Conservation (phyloP, 1,140 invertebrate species). For the Drosophila carrolli region DNA sequence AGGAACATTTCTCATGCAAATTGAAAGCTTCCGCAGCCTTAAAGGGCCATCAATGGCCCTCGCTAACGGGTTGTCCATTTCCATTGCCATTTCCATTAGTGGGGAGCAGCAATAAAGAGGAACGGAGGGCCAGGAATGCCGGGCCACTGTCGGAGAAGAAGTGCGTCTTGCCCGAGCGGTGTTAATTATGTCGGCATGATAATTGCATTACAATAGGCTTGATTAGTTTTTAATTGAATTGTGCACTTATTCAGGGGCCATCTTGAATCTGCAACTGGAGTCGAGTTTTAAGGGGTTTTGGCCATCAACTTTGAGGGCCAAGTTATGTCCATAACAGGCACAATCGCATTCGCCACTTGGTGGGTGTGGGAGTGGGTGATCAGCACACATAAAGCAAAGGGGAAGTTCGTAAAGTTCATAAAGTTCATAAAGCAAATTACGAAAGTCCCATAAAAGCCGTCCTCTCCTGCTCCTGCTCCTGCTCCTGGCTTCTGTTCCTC, state of each 20-base stretch:
- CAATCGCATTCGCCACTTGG: not conserved
- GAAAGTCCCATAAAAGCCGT: conserved; percentile 64
- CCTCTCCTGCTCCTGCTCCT: not conserved
- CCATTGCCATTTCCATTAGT: conserved; percentile 53
- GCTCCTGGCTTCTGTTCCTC: too few relatives aligned
- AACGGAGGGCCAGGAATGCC: conserved; percentile 42
- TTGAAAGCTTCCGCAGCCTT: conserved; percentile 60
- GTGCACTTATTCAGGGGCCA: conserved; percentile 57
- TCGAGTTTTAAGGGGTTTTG: conserved; percentile 41
- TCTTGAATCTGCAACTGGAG: conserved; percentile 42
- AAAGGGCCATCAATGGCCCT: conserved; percentile 62
- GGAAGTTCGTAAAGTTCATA: conserved; percentile 44
- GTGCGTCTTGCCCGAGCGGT: conserved; percentile 44
- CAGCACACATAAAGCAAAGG: conserved; percentile 9
- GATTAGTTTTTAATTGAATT: conserved; percentile 82
- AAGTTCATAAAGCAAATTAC: conserved; percentile 79
- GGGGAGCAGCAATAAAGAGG: conserved; percentile 10
- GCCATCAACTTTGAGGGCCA: conserved; percentile 6
- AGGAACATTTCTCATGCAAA: conserved; percentile 63
- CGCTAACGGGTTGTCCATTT: conserved; percentile 69
- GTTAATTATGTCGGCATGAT: conserved; percentile 79
- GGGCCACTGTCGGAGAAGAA: conserved; percentile 4
- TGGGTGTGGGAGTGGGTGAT: not conserved
- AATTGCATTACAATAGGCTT: conserved; percentile 83
- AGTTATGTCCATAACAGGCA: not conserved